These are phyloP conservation scores for Drosophila mayri DNA, from an alignment of 1,140 invertebrate genomes.

Conservation along the genomic window DNA sequence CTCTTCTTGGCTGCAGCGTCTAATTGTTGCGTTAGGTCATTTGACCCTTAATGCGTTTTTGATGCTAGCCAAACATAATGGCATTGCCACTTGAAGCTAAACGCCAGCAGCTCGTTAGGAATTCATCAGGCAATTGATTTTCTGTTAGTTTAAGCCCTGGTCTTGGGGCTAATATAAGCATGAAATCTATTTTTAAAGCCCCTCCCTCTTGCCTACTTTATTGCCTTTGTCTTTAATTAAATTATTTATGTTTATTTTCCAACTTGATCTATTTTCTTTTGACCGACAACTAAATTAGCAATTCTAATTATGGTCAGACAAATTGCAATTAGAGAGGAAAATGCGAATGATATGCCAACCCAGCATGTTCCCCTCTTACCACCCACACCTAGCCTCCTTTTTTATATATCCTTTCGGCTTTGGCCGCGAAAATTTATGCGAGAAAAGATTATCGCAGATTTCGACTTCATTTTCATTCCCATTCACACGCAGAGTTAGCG, in stretches of 20 bases:
- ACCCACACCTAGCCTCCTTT: background rate
- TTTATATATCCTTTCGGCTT: constrained; percentile 14
- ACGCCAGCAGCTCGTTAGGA: background rate
- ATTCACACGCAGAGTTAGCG: constrained; percentile 14
- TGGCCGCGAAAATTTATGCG: constrained; percentile 52
- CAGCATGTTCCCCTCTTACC: background rate
- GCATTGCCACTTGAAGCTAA: constrained; percentile 18
- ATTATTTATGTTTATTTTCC: constrained; percentile 22
- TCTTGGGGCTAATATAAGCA: background rate
- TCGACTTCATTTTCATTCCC: constrained; percentile 46
- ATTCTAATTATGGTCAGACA: constrained; percentile 56
- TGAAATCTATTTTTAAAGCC: constrained; percentile 5
- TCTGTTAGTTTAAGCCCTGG: constrained; percentile 1
- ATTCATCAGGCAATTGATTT: constrained; percentile 36
- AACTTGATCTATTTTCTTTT: constrained; percentile 12
- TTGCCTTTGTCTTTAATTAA: constrained; percentile 37
- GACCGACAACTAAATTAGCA: constrained; percentile 49
- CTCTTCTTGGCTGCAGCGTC: constrained; percentile 15
- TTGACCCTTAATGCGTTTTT: constrained; percentile 59
- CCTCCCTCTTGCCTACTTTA: background rate
- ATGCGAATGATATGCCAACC: constrained; percentile 1
- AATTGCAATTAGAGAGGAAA: constrained; percentile 67
- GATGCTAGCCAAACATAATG: constrained; percentile 35
- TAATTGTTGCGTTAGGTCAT: constrained; percentile 49
- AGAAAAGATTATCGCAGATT: constrained; percentile 60